phyloP scores from a whole-genome alignment of 2,797 vertebrate species.

The Momotus momota region DNA sequence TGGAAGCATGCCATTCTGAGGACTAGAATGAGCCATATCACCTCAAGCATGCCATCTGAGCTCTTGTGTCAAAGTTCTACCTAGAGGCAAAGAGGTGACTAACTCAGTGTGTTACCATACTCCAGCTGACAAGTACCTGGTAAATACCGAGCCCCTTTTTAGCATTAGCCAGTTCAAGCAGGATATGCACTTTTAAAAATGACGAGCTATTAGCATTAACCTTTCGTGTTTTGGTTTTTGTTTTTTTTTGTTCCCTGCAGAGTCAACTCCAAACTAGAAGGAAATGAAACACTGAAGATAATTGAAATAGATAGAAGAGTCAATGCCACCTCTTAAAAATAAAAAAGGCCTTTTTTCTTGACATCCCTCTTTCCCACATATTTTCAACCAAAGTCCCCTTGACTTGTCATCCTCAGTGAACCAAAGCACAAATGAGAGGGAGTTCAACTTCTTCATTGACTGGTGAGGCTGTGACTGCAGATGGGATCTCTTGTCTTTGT shows the following conservation, averaged over 20 bases:
- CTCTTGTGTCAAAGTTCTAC: background rate
- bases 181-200: background rate
- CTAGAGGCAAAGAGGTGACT: background rate
- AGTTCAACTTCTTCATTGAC: constrained; percentile 15
- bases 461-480: constrained; percentile 33
- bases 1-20: background rate
- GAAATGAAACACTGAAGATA: constrained; percentile 87
- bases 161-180: background rate
- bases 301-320: constrained; percentile 91
- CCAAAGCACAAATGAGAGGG: constrained; percentile 49
- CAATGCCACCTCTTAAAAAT: constrained; percentile 91
- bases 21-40: background rate
- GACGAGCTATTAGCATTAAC: background rate
- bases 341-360: constrained; percentile 19
- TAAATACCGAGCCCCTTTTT: background rate
- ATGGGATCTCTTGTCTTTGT: constrained; percentile 9
- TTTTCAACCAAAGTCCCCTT: constrained; percentile 55
- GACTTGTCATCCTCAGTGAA: constrained; percentile 41
- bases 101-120: background rate
- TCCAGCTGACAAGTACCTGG: background rate
- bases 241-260: constrained; percentile 71
- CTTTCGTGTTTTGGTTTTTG: background rate
- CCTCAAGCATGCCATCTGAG: background rate
- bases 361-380: background rate
- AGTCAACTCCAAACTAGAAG: constrained; percentile 82